phyloP scores from a whole-genome alignment of 2,797 vertebrate genomes.

The Mus caroli region DNA sequence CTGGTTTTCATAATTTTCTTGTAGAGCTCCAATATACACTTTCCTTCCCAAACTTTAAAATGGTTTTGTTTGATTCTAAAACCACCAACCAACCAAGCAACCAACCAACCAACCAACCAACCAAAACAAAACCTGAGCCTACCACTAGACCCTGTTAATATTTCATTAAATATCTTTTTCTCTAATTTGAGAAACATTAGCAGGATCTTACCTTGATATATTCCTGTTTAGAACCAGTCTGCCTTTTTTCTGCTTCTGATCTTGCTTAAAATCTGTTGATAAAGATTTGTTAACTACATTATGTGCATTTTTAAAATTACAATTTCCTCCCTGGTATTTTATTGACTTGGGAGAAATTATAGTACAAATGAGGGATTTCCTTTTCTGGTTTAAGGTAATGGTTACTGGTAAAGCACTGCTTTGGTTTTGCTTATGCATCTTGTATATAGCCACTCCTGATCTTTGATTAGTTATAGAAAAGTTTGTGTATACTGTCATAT shows the following conservation, averaged over 20 bases:
- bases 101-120: not conserved
- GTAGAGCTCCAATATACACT: not conserved
- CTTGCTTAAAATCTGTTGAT: not conserved
- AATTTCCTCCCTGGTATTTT: not conserved
- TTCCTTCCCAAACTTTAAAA: not conserved
- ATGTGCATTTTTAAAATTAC: not conserved
- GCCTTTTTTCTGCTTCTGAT: not conserved
- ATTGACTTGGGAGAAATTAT: not conserved
- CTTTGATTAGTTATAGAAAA: not conserved
- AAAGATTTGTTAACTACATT: not conserved
- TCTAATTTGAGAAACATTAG: not conserved
- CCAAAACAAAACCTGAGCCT: not conserved
- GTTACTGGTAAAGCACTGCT: too few relatives aligned
- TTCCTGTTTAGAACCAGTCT: not conserved
- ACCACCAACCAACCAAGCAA: not conserved
- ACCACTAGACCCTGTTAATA: not conserved
- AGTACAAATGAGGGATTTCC: not conserved
- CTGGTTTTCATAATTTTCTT: not conserved
- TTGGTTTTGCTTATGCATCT: not conserved
- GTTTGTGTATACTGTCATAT: not conserved
- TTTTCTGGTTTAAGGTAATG: not conserved
- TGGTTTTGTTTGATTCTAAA: not conserved
- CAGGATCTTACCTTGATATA: not conserved
- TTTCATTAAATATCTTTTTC: not conserved
- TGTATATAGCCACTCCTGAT: not conserved